A percentile compares a stretch with the other conserved stretches of the same genome.
These are phyloP conservation scores for Parauchenoglanis ngamensis DNA, from an alignment of 2,797 vertebrate genomes.

Conservation along the genomic window DNA sequence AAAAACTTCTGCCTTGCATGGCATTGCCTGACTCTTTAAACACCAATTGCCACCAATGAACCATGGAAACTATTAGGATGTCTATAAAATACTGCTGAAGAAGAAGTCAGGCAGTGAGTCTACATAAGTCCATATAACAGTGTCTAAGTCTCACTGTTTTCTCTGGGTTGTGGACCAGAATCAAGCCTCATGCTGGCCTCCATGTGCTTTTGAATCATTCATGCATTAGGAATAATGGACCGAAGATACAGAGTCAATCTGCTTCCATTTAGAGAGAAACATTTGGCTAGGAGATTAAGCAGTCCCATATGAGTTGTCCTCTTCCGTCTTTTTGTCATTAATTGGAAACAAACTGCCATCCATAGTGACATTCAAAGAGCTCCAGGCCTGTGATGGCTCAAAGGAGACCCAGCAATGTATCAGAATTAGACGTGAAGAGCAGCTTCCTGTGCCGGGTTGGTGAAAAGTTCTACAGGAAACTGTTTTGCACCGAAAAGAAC, in stretches of 20 bases:
- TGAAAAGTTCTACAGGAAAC: not conserved
- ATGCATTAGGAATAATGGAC: slow-evolving; percentile 47
- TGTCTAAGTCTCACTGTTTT: slow-evolving; percentile 25
- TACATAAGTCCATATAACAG: slow-evolving; percentile 31
- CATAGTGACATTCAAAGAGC: slow-evolving; percentile 41
- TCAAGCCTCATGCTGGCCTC: slow-evolving; percentile 33
- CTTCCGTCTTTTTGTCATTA: slow-evolving; percentile 54
- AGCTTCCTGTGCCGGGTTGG: slow-evolving; percentile 46
- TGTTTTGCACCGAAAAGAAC: not conserved
- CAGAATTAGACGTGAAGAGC: slow-evolving; percentile 25
- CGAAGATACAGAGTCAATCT: slow-evolving; percentile 52
- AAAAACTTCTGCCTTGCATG: not conserved
- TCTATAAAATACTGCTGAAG: slow-evolving; percentile 24
- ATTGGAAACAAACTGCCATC: slow-evolving; percentile 56
- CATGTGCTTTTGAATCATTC: slow-evolving; percentile 47
- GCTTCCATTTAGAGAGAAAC: slow-evolving; percentile 55
- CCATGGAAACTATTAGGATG: slow-evolving; percentile 29
- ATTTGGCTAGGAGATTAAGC: slow-evolving; percentile 53
- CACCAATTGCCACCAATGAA: slow-evolving; percentile 20
- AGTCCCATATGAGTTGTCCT: slow-evolving; percentile 58
- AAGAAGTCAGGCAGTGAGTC: slow-evolving; percentile 2
- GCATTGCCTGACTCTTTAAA: slow-evolving; percentile 17
- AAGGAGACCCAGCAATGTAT: slow-evolving; percentile 5
- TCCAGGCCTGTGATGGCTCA: slow-evolving; percentile 26
- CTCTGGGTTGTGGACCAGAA: slow-evolving; percentile 25